Evolutionary conservation across 2,113 vertebrate genomes (phyloP), one percentile per base, ranked within the genome.

Genomic region (Cephalophus harveyi): DNA sequence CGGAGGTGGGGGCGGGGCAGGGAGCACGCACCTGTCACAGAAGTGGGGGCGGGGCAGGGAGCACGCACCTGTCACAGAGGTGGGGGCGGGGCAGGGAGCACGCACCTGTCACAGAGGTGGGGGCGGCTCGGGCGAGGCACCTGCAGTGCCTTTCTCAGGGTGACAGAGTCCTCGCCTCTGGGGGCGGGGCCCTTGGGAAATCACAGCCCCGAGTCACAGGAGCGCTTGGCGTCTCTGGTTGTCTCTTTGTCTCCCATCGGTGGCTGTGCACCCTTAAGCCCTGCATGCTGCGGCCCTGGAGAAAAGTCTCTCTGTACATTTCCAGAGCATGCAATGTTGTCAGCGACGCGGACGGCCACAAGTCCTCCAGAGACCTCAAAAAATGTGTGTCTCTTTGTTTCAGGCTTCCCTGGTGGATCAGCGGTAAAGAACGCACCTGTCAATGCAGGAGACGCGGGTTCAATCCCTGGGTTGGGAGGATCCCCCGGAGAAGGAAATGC

Each of bases 81-180:
- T 64, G 30, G 62, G 60, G 52, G 23, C 55, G 60, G 60, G 59
- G 28, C 28, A 30, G 0, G 59, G 25, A 6, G 5, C 1, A 27
- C 27, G 17, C 55, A 25, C 59, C 23, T 57, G 57, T 25, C 4
- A 4, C 23, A 25, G 1, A 25, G 57, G 57, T 62, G 60, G 60
- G 60, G 14, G 3, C 0, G 52, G 25, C 57, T 13, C 0, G 3
- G 33, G 16, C 62, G 2, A 67, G 2, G 30, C 11, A 14, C 40
- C 82, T 23, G 10, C 13, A n/a, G 19, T n/a, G 7, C 2, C 27
- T 30, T 67, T 52, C 59, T 96, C 25, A 23, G 28, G 14, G 6
- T 52, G 27, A 15, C 36, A 15, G 5, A 71, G 36, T 2, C n/a
- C n/a, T 78, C 4, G 21, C 14, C 82, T 54, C 12, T 13, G 10